These are phyloP conservation scores for Pantherophis vulpinus DNA, from an alignment of 2,797 vertebrate genomes.

Conservation along the genomic window DNA sequence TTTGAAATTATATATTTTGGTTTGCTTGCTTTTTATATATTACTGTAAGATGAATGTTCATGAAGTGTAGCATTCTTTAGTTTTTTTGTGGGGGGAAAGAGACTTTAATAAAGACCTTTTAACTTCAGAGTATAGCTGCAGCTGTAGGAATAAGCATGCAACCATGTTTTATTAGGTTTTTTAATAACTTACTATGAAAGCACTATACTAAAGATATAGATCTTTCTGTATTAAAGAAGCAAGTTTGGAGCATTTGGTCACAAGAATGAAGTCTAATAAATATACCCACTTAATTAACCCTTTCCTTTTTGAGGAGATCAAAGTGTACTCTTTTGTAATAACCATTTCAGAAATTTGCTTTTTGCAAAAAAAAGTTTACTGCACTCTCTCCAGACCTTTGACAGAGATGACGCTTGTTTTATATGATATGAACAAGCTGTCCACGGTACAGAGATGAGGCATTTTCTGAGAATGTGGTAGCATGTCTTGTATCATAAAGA, in stretches of 20 bases:
- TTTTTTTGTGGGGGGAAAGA: background rate
- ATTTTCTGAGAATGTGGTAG: background rate
- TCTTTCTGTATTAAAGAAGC: slow-evolving; percentile 15
- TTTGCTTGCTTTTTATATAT: background rate
- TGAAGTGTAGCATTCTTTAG: background rate
- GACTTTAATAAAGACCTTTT: background rate
- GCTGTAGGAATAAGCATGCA: slow-evolving; percentile 1
- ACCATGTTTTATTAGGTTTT: background rate
- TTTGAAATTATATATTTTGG: background rate
- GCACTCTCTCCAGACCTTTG: background rate
- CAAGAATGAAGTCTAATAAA: slow-evolving; percentile 17
- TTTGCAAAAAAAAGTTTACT: background rate
- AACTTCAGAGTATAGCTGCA: slow-evolving; percentile 19
- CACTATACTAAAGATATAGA: slow-evolving; percentile 11
- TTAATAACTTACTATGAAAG: slow-evolving; percentile 15
- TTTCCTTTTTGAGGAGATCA: background rate
- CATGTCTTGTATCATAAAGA: background rate
- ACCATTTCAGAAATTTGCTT: background rate
- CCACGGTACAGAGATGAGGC: background rate
- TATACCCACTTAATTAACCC: background rate
- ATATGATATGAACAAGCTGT: background rate
- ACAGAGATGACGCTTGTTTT: background rate
- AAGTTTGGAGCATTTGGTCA: slow-evolving; percentile 6
- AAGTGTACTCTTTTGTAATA: slow-evolving; percentile 28
- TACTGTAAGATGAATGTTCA: background rate